These are phyloP conservation scores for Euura saliciscinereae DNA, from an alignment of 1,140 invertebrate species.

Conservation along the genomic window DNA sequence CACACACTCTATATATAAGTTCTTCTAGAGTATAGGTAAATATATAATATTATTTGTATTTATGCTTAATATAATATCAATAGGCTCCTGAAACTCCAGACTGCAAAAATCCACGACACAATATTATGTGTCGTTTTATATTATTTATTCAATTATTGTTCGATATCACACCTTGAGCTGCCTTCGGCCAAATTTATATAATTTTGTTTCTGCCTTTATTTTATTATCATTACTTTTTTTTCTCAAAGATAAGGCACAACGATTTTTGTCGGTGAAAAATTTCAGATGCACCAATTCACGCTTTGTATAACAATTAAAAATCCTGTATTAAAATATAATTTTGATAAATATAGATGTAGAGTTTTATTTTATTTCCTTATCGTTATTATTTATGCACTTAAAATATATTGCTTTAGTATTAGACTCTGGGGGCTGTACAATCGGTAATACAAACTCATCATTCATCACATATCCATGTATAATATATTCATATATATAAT, in stretches of 20 bases:
- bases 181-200: not conserved
- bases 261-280: not conserved
- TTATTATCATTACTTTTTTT: not conserved
- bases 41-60: slow-evolving; percentile 18
- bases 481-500: not conserved
- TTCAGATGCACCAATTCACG: not conserved
- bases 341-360: slow-evolving; percentile 31
- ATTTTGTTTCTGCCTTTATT: not conserved
- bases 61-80: slow-evolving; percentile 25
- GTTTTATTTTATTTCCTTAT: slow-evolving; percentile 27
- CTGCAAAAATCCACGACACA: not conserved
- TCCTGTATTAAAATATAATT: slow-evolving; percentile 38
- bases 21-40: not conserved
- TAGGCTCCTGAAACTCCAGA: slow-evolving; percentile 15
- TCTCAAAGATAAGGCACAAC: slow-evolving; percentile 17
- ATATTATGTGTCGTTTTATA: not conserved
- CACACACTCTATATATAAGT: not conserved
- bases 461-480: not conserved
- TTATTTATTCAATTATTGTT: not conserved
- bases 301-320: slow-evolving; percentile 10
- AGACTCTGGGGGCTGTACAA: slow-evolving; percentile 6
- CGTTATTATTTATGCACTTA: slow-evolving; percentile 30
- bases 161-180: slow-evolving; percentile 6
- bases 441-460: not conserved
- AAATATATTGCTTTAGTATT: slow-evolving; percentile 10